Evolutionary conservation across 2,888 invertebrate genomes (phyloP), one percentile per base, ranked within the genome.

Genomic region (Monochamus alternatus): DNA sequence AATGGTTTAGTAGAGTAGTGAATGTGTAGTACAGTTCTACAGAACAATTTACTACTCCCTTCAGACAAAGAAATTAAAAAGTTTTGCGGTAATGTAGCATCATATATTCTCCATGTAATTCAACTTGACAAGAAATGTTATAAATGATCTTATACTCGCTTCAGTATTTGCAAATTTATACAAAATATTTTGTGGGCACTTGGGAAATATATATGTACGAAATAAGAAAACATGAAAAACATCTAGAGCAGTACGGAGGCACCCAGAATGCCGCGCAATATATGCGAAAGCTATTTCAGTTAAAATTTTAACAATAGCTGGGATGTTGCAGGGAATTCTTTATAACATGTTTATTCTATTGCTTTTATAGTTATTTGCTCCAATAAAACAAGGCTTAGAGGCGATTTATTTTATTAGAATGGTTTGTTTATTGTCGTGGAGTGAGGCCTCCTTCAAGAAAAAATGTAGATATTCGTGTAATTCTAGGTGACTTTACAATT

Each of bases 111-210:
- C 68, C 68, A 60, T 63, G 31, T 73, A 73, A 75, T 68, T 32
- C 38, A 58, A 58, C 78, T 67, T 77, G 75, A 72, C 78, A 80
- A 68, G 73, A 68, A 73, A 74, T 75, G 74, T 81, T 77, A 81
- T 79, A 78, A 80, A 80, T 80, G 79, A 79, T 79, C 66, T 73
- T 73, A 76, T 75, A 69, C 69, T 69, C 66, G 77, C 73, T 59
- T 74, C 70, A 69, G 77, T 77, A 75, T 76, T 79, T 81, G 75
- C 73, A 81, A 81, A 79, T 79, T 78, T 75, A 77, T 75, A 77
- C 78, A 78, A 77, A 22, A 79, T 77, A 77, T 76, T 74, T 73
- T 73, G 72, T 71, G 73, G 72, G 75, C 79, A 79, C 80, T 79
- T 66, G 79, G 77, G 78, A 79, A 77, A 81, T 79, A 75, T 72